These are phyloP conservation scores for Philotrypesis tridentata DNA, from an alignment of 1,140 invertebrate species.

Conservation along the genomic window DNA sequence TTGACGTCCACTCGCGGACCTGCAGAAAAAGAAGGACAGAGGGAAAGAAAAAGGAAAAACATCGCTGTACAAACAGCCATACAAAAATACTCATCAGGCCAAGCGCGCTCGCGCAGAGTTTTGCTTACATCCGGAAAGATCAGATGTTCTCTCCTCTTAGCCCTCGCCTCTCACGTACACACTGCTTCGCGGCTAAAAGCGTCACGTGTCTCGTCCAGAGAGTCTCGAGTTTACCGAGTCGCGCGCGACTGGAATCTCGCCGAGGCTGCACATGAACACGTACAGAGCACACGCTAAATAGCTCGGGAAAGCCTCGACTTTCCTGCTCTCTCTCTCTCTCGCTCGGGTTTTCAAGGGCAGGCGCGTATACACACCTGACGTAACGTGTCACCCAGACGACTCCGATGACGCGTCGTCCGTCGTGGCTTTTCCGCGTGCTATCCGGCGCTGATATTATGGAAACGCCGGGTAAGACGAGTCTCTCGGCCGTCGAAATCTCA, in stretches of 20 bases:
- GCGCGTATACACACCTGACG: neutral
- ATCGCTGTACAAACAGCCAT: neutral
- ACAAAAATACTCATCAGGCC: neutral
- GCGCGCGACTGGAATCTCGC: neutral
- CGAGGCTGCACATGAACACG: neutral
- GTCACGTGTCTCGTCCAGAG: neutral
- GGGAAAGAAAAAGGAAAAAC: neutral
- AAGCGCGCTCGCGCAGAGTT: neutral
- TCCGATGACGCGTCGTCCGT: neutral
- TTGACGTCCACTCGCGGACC: neutral
- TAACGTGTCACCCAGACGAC: neutral
- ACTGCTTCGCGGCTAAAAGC: neutral
- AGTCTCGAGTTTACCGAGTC: neutral
- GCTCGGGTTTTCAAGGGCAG: constrained; percentile 29
- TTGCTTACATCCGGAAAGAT: neutral
- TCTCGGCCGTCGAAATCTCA: neutral
- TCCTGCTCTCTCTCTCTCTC: neutral
- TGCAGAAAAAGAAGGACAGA: neutral
- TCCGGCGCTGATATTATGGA: too few relatives aligned
- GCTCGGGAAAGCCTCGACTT: constrained; percentile 27
- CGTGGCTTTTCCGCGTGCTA: too few relatives aligned
- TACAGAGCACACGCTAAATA: neutral
- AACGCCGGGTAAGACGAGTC: too few relatives aligned
- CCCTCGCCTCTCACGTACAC: neutral
- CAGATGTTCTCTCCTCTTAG: neutral